Percentiles rank a stretch among this genome's conserved stretches.
Conservation (phyloP, 2,888 invertebrate species). For the Luffia ferchaultella region DNA sequence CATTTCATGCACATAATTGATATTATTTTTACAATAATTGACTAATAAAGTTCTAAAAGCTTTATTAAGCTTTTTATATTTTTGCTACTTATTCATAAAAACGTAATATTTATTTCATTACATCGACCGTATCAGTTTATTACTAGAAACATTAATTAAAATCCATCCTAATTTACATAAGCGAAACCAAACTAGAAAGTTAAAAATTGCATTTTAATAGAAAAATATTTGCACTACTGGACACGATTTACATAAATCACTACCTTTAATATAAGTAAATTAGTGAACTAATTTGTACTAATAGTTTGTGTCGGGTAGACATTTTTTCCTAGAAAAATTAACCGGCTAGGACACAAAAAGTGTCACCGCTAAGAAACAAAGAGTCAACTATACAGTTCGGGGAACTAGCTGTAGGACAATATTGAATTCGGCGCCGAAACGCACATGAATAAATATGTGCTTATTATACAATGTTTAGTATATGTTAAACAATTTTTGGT, state of each 20-base stretch:
- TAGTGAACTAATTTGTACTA: not conserved
- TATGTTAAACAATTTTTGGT: not conserved
- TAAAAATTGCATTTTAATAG: too few relatives aligned
- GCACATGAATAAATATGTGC: not conserved
- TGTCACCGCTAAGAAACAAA: not conserved
- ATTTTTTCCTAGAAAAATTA: not conserved
- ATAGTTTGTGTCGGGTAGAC: not conserved
- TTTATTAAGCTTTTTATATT: too few relatives aligned
- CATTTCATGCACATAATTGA: too few relatives aligned
- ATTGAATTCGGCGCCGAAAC: conserved; percentile 5
- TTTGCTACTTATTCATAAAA: too few relatives aligned
- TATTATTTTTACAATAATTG: too few relatives aligned
- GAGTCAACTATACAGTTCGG: not conserved
- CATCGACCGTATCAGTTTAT: too few relatives aligned
- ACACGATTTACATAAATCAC: not conserved
- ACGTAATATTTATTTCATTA: too few relatives aligned
- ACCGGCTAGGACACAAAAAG: not conserved
- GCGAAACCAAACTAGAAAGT: too few relatives aligned
- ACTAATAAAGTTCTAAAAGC: too few relatives aligned
- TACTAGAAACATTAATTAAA: too few relatives aligned
- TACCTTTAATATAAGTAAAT: not conserved
- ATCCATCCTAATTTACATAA: too few relatives aligned
- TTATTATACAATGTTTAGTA: not conserved
- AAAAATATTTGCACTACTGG: not conserved
- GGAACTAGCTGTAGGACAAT: conserved; percentile 3